Base-by-base conservation (phyloP, 2,797 vertebrate genomes). In the Microchirus variegatus region DNA sequence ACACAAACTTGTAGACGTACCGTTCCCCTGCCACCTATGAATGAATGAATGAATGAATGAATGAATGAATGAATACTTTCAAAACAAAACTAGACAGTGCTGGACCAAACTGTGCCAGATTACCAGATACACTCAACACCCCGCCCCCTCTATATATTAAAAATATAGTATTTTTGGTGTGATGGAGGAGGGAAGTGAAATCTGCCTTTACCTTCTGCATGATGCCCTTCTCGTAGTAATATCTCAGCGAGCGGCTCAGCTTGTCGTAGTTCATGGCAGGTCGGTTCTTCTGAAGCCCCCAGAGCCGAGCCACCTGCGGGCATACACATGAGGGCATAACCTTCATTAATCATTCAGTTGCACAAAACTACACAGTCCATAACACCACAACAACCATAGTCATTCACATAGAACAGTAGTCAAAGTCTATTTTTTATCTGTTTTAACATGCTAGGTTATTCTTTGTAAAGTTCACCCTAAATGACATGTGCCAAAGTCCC, bases 241-340 rank as follows among this genome's bases (percentile, higher is more conserved):
- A 98, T 67, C 97, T 94, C 66, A 98, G 92, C 0, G 96, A 98
- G 42, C 96, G 96, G 81, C 96, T 98, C 77, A 98, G 93, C 82
- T 98, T 98, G 91, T 98, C 96, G 0, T 98, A 98, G 90, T 98
- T 98, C 97, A 98, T 98, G 58, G 96, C 96, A 0, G 96, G 97
- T 1, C 96, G 92, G 75, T 98, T 98, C 89, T 98, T 98, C 87
- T 98, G 97, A 73, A 98, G 92, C 9, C 97, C 97, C 97, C 97
- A 98, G 36, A 96, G 96, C 9, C 96, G 94, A 9, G 96, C 96
- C 45, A 98, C 96, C 96, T 98, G 67, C 8, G 0, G n/a, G n/a
- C n/a, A n/a, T n/a, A 42, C 62, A 51, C 2, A 5, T 17, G 1
- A 53, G 0, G 53, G 0, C 11, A 47, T 22, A 4, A 47, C 17